Percentiles rank a stretch among this genome's conserved stretches.
phyloP scores from a whole-genome alignment of 2,797 vertebrate species.

The Sparidentex hasta region DNA sequence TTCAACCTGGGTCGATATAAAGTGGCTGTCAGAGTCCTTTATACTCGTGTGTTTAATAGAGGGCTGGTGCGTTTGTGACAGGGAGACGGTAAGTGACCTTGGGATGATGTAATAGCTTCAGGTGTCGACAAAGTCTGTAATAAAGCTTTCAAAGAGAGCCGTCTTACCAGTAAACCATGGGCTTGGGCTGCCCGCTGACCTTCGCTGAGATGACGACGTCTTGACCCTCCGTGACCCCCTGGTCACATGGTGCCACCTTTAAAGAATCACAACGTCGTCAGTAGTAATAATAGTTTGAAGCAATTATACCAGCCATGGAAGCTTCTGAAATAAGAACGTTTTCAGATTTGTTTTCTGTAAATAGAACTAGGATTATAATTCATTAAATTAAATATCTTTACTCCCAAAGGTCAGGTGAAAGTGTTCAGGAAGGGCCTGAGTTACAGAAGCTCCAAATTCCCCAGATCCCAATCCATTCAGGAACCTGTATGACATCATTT shows the following conservation, averaged over 20 bases:
- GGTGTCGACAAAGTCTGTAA: neutral
- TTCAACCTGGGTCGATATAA: slow-evolving; percentile 86
- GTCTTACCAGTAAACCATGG: slow-evolving; percentile 92
- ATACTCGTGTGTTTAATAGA: slow-evolving; percentile 9
- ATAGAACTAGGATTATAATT: too few species aligned
- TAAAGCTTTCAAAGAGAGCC: slow-evolving; percentile 23
- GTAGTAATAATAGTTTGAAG: too few species aligned
- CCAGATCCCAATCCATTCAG: too few species aligned
- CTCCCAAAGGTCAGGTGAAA: too few species aligned
- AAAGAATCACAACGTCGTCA: neutral
- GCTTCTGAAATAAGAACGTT: too few species aligned
- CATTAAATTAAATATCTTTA: too few species aligned
- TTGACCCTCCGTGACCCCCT: slow-evolving; percentile 89
- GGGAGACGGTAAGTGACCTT: slow-evolving; percentile 27
- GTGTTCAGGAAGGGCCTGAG: too few species aligned
- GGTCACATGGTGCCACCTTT: slow-evolving; percentile 90
- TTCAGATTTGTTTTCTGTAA: too few species aligned
- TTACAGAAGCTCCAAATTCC: too few species aligned
- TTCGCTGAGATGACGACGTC: slow-evolving; percentile 89
- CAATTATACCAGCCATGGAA: too few species aligned
- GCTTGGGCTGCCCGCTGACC: slow-evolving; percentile 90
- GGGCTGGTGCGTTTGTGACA: neutral
- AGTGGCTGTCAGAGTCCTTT: slow-evolving; percentile 42
- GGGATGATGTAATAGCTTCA: slow-evolving; percentile 28
- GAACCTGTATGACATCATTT: too few species aligned